Percentiles rank a stretch among this genome's conserved stretches.
Conservation (phyloP, 2,113 vertebrate genomes). For the Deroptyus accipitrinus region DNA sequence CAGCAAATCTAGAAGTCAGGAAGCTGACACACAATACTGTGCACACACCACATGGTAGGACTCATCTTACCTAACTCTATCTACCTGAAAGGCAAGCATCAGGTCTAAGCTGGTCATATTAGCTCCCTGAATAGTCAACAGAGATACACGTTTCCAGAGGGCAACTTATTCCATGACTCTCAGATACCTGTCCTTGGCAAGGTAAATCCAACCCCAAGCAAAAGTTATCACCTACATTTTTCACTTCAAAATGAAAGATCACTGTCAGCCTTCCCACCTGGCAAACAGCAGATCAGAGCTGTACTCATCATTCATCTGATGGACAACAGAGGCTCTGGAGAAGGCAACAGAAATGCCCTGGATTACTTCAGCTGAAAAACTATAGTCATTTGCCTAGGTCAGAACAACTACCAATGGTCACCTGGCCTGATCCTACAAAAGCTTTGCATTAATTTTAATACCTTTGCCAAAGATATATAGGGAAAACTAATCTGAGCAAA, state of each 20-base stretch:
- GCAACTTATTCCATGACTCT: constrained; percentile 57
- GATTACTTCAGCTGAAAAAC: neutral
- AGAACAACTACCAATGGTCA: neutral
- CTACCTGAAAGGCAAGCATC: constrained; percentile 50
- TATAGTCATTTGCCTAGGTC: neutral
- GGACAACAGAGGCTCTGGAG: neutral
- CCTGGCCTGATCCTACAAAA: neutral
- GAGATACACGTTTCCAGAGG: constrained; percentile 39
- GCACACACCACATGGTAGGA: constrained; percentile 12
- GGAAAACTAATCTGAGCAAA: neutral
- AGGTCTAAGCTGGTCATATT: neutral
- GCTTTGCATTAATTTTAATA: neutral
- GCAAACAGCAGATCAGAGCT: neutral
- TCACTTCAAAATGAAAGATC: neutral
- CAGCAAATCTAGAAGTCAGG: neutral
- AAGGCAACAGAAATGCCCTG: neutral
- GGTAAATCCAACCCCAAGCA: neutral
- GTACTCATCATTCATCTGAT: neutral
- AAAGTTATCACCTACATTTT: neutral
- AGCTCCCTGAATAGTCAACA: constrained; percentile 14
- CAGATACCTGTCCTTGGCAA: neutral
- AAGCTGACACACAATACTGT: constrained; percentile 4
- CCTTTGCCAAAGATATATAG: neutral
- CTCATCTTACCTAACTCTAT: constrained; percentile 60
- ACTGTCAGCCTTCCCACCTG: neutral